Conservation (phyloP, 2,113 vertebrate genomes). For the pig (Sus scrofa) region T2T-Sscrofa CM000814.6:31918001-31918500, state of each 20-base stretch:
- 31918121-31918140: too few species aligned
- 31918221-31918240: background rate
- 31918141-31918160: fast-evolving
- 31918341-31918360: too few species aligned
- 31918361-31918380: background rate
- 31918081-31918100: background rate
- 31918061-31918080: background rate
- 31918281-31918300: background rate
- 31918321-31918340: background rate
- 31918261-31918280: background rate
- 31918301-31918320: background rate
- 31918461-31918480: background rate
- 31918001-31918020: background rate
- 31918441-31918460: background rate
- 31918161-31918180: fast-evolving
- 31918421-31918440: background rate
- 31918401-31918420: too few species aligned
- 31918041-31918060: background rate
- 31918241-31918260: background rate
- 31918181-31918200: background rate
- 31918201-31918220: background rate
- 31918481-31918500: background rate
- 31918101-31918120: too few species aligned
- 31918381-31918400: background rate
- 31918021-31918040: background rate